Evolutionary conservation across 2,888 invertebrate genomes (phyloP), one percentile per base, ranked within the genome.

Genomic region (Cosmopolites sordidus): DNA sequence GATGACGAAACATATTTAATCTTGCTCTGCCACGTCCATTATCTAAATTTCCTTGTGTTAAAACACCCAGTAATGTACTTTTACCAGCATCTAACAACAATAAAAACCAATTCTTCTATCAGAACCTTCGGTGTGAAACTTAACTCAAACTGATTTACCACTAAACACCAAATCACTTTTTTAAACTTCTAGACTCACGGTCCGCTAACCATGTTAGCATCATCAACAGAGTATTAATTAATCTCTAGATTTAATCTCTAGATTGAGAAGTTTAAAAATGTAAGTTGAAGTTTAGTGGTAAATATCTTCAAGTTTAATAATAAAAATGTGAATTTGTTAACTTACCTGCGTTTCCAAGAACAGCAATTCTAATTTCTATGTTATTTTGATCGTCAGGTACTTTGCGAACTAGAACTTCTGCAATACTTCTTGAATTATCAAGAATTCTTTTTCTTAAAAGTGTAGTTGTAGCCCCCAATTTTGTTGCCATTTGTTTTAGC

Each of bases 11-110:
- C 84, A 99, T 90, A 75, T 97, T 98, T 6, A 98, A 77, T 1
- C 99, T 82, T 0, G 98, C 95, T 66, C 92, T 83, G 4, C 99
- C 97, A 51, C 92, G 79, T 0, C 98, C 98, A 75, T 98, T 97
- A 73, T 99, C 98, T 54, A 94, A 77, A 71, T 91, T 92, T 17
- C 97, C 96, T 75, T 97, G 95, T 0, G 97, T 97, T 22, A 99
- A 75, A 0, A 98, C 97, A 9, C 98, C 98, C 22, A 97, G 79
- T 27, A 98, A 79, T 0, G 97, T 98, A 4, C 95, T 95, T 72
- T 98, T 98, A n/a, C 97, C 97, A 1, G 92, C 93, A 75, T 96
- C 95, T 58, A 40, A 41, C 54, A 44, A 18, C 4, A 18, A 17
- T n/a, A n/a, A n/a, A n/a, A n/a, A n/a, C n/a, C n/a, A n/a, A n/a